Base-by-base conservation (phyloP, 2,797 vertebrate genomes). In the Gallirallus australis region DNA sequence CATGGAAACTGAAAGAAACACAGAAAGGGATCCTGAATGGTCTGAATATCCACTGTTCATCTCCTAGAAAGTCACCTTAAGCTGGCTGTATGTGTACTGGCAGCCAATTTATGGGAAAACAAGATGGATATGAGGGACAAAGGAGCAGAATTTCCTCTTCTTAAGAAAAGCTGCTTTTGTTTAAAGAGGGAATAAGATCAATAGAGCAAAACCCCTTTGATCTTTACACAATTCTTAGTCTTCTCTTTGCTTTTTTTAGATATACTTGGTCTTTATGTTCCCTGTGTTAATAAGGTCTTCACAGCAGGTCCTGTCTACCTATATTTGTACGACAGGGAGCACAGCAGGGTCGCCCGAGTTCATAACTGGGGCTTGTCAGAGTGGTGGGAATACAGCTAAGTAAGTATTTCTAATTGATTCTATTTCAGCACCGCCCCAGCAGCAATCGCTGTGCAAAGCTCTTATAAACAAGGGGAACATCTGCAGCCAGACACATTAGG, bases 111-210 rank as follows among this genome's bases (percentile, higher is more conserved):
- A n/a, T 1, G 3, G 28, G 50, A 48, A 89, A 70, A 57, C 19
- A 40, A 48, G n/a, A 61, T 3, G 9, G 48, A 65, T 1, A 0
- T 6, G 25, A 90, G 31, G 24, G 48, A 70, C 2, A 1, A 53
- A 60, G 7, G 8, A 91, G 23, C 15, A 61, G 66, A 42, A 70
- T 33, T 89, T 72, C 27, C 21, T 37, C 45, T 33, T 37, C 39
- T 52, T 39, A 73, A 64, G 66, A 69, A 82, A 78, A 73, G 13
- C 13, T 56, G 25, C 10, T 75, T 86, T 66, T 70, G 30, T 61
- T 70, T 82, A 61, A 66, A 73, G 70, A 27, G 13, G 64, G 21
- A 75, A 28, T 40, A 65, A 53, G 39, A 82, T 70, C 48, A 75
- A 53, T 39, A 75, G 25, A 89, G 20, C 23, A 91, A 89, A 61